Evolutionary conservation across 2,888 invertebrate genomes (phyloP), one percentile per base, ranked within the genome.

Genomic region (Hydriomena furcata): DNA sequence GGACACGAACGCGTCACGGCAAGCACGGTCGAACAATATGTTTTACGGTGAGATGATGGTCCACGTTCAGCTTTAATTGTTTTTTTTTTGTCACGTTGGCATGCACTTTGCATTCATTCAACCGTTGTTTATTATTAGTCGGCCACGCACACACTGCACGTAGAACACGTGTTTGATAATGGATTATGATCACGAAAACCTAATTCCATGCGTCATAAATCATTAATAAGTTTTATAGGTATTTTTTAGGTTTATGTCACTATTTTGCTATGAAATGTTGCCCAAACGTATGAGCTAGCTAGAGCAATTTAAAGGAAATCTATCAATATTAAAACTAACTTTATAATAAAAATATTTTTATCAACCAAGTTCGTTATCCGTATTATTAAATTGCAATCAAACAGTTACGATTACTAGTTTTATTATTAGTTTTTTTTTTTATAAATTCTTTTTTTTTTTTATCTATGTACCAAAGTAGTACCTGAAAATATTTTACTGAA

Each of bases 31-130:
- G 78, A 81, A 79, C 80, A 83, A 85, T 77, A 90, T 90, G 90
- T 82, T 89, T 80, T 89, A 89, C 84, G 90, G 90, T 90, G 90
- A 90, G 90, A 86, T 78, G 71, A 73, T 73, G 55, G 80, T 82
- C 79, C 76, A 76, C 74, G 74, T 78, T 75, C 63, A 71, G 81
- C 76, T 82, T 74, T 76, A 65, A 67, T 52, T 73, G 66, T 76
- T 76, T 79, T 76, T 73, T n/a, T 75, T 69, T 76, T 78, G 77
- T 76, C 74, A 83, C 77, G 70, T 76, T 76, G 73, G 82, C 82
- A 84, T 85, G 85, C 84, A 86, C 80, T 74, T 73, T 65, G 66
- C 68, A 63, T 76, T 73, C 68, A 73, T 77, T 74, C 66, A 69
- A 72, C 69, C 52, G 63, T 69, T 68, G 51, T 71, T 72, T 70